A percentile compares a stretch with the other conserved stretches of the same genome.
phyloP scores from a whole-genome alignment of 2,113 vertebrate species.

The Falco punctatus region DNA sequence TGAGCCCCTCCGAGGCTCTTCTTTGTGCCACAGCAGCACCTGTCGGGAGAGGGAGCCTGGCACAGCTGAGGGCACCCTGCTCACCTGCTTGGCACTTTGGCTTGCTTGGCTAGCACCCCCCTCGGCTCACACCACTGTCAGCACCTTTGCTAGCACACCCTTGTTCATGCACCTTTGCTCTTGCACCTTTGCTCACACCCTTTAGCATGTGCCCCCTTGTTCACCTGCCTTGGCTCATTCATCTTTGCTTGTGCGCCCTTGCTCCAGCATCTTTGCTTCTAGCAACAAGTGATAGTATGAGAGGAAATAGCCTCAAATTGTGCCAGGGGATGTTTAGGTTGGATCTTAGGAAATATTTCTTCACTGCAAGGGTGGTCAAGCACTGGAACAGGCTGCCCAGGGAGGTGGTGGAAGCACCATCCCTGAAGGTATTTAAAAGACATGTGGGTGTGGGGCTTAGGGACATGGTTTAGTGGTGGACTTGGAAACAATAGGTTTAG shows the following conservation, averaged over 20 bases:
- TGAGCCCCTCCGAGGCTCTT: slow-evolving; percentile 16
- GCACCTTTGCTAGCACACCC: not conserved
- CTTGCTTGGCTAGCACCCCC: not conserved
- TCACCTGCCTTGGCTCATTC: fast-evolving
- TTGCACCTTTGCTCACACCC: not conserved
- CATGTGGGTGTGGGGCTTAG: fast-evolving
- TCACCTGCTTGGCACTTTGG: not conserved
- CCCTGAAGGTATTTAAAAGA: not conserved
- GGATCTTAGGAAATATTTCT: not conserved
- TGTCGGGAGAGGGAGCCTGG: slow-evolving; percentile 50
- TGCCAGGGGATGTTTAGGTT: fast-evolving
- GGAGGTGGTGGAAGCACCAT: no score
- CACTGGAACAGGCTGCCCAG: not conserved
- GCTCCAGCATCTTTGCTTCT: not conserved
- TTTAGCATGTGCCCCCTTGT: no score
- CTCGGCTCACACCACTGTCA: not conserved
- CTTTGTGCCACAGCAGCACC: slow-evolving; percentile 63
- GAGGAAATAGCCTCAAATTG: fast-evolving
- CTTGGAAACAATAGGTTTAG: no score
- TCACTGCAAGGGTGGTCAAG: not conserved
- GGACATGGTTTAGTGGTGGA: not conserved
- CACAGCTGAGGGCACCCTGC: not conserved
- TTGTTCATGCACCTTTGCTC: not conserved
- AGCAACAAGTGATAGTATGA: fast-evolving
- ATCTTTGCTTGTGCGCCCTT: not conserved